Evolutionary conservation across 2,888 invertebrate species (phyloP).

Genomic region (Orthosia cruda): DNA sequence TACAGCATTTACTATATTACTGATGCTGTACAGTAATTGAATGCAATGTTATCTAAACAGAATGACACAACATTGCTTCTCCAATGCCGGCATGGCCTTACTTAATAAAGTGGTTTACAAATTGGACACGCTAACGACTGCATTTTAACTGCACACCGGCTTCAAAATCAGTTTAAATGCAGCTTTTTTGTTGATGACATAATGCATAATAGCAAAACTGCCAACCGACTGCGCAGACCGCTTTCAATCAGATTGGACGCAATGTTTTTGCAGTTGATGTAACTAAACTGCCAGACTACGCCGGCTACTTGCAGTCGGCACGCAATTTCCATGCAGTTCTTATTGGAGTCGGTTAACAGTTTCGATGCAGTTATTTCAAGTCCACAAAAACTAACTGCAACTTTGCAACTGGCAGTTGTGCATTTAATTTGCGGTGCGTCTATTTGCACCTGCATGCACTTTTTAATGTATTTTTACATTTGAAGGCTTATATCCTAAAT

Average conservation of each 20-base stretch:
- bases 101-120: too few relatives aligned
- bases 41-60: background rate
- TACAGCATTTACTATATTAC: slow-evolving; percentile 7
- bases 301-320: too few relatives aligned
- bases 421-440: background rate
- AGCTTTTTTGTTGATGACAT: background rate
- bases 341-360: background rate
- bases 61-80: background rate
- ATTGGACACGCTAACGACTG: too few relatives aligned
- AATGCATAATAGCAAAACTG: background rate
- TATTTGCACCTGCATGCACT: background rate
- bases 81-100: too few relatives aligned
- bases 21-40: background rate
- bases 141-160: background rate
- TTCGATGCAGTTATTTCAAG: background rate
- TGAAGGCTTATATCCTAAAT: slow-evolving; percentile 40
- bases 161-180: background rate
- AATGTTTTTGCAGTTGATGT: too few relatives aligned
- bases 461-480: slow-evolving; percentile 9
- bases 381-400: background rate
- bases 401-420: background rate
- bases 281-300: too few relatives aligned
- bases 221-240: too few relatives aligned
- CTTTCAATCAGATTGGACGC: background rate
- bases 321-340: background rate